These are phyloP conservation scores for Dendrocincla tyrannina DNA, from an alignment of 2,797 vertebrate species.

Conservation along the genomic window DNA sequence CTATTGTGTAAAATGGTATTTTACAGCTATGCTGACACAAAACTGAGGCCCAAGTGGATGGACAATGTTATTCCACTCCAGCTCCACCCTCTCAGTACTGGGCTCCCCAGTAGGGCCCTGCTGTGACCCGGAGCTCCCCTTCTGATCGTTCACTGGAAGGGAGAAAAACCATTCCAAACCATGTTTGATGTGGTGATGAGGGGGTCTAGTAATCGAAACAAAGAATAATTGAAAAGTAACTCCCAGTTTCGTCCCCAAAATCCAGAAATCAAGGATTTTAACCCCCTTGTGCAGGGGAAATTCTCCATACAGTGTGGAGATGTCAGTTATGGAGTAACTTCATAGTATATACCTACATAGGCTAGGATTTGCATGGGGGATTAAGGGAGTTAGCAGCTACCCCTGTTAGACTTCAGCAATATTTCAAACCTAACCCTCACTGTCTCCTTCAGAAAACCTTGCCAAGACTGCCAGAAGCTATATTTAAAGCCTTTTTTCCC, in stretches of 20 bases:
- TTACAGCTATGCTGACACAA: neutral
- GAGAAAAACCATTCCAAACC: neutral
- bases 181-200: neutral
- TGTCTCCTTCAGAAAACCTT: constrained; percentile 39
- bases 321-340: neutral
- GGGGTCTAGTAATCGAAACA: neutral
- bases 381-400: neutral
- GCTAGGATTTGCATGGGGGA: neutral
- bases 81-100: neutral
- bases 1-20: neutral
- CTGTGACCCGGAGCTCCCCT: neutral
- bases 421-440: neutral
- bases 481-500: neutral
- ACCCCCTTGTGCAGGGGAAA: neutral
- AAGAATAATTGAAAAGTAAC: neutral
- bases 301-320: neutral
- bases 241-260: neutral
- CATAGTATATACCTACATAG: neutral
- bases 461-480: constrained; percentile 12
- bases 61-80: neutral
- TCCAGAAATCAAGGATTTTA: neutral
- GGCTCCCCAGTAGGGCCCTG: neutral
- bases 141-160: neutral
- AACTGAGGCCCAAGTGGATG: neutral
- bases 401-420: neutral